Evolutionary conservation across 2,113 vertebrate genomes (phyloP).

Genomic region (Helogale parvula): DNA sequence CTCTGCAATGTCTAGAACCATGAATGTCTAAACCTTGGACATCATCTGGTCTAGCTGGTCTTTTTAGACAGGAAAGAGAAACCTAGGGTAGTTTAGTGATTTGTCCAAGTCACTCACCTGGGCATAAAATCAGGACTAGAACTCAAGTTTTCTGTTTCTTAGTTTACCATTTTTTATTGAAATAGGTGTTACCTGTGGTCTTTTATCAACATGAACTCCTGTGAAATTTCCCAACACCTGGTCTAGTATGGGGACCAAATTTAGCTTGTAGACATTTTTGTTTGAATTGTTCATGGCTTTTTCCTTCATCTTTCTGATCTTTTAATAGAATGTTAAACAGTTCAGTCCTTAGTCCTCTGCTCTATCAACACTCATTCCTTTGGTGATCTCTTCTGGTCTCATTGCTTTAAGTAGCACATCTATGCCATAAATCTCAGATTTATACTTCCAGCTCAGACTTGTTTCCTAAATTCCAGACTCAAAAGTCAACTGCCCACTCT

Average conservation of each 20-base stretch:
- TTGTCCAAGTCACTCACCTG: background rate
- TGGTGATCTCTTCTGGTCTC: background rate
- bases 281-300: background rate
- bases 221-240: constrained; percentile 15
- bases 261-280: background rate
- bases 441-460: background rate
- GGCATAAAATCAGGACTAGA: constrained; percentile 31
- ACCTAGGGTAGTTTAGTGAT: background rate
- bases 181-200: background rate
- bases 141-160: background rate
- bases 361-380: background rate
- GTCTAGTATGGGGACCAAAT: background rate
- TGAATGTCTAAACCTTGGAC: background rate
- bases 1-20: constrained; percentile 27
- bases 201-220: background rate
- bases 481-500: background rate
- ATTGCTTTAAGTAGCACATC: background rate
- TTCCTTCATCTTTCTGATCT: constrained; percentile 23
- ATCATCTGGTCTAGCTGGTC: background rate
- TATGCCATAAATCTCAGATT: background rate
- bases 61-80: constrained; percentile 26
- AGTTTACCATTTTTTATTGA: constrained; percentile 16
- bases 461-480: constrained; percentile 19
- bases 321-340: background rate
- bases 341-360: background rate